phyloP scores from a whole-genome alignment of 2,797 vertebrate genomes.

The Acanthurus leucopareius region DNA sequence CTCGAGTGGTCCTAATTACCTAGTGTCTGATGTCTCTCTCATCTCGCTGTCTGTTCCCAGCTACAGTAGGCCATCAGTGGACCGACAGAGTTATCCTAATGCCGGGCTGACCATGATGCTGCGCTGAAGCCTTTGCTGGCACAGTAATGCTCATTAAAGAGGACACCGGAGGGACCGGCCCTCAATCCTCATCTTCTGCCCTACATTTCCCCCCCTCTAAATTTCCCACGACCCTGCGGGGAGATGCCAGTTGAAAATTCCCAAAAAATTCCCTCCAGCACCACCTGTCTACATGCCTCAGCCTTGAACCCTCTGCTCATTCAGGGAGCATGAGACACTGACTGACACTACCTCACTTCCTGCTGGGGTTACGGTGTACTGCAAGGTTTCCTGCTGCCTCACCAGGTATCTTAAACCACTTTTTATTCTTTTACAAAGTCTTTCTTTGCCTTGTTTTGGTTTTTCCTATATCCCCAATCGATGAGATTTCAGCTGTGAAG shows the following conservation, averaged over 20 bases:
- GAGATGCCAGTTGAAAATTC: conserved; percentile 32
- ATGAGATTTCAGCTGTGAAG: neutral
- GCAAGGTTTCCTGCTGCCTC: conserved; percentile 14
- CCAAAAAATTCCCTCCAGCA: conserved; percentile 14
- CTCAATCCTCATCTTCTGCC: conserved; percentile 61
- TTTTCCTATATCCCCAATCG: conserved; percentile 10
- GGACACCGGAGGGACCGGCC: conserved; percentile 57
- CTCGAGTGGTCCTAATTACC: conserved; percentile 80
- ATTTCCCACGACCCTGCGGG: conserved; percentile 54
- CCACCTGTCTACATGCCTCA: conserved; percentile 17
- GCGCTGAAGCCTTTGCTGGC: conserved; percentile 41
- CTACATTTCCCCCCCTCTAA: conserved; percentile 71
- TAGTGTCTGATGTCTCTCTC: conserved; percentile 77
- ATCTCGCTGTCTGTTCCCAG: conserved; percentile 68
- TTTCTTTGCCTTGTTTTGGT: conserved; percentile 15
- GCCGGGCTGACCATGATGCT: conserved; percentile 41
- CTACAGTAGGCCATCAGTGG: conserved; percentile 39
- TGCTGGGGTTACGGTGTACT: conserved; percentile 15
- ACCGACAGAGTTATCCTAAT: conserved; percentile 33
- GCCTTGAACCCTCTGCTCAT: neutral
- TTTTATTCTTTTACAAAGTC: conserved; percentile 20
- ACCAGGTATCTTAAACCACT: neutral
- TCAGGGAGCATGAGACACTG: neutral
- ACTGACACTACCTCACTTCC: conserved; percentile 13
- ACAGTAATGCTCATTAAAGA: conserved; percentile 74